phyloP scores from a whole-genome alignment of 2,888 invertebrate genomes.

The Cryptops parisi region DNA sequence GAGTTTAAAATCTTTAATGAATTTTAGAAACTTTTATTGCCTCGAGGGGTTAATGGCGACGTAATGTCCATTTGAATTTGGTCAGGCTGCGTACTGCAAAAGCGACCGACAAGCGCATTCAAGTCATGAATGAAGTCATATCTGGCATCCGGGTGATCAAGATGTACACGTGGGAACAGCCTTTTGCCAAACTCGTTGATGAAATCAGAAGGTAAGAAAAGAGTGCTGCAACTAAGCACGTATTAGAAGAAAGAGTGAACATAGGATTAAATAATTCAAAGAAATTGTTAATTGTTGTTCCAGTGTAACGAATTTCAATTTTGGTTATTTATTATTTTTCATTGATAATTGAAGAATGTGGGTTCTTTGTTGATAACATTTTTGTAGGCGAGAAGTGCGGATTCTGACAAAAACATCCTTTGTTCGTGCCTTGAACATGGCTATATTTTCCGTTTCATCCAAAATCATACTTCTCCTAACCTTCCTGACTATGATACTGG shows the following conservation, averaged over 20 bases:
- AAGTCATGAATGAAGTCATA: conserved; percentile 89
- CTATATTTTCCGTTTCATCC: conserved; percentile 55
- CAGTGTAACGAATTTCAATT: background rate
- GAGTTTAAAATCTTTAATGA: background rate
- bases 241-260: background rate
- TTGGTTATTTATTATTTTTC: conserved; percentile 18
- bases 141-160: conserved; percentile 88
- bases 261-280: background rate
- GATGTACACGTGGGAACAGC: conserved; percentile 92
- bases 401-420: conserved; percentile 48
- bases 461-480: conserved; percentile 69
- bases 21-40: background rate
- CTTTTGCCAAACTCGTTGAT: conserved; percentile 66
- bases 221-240: too few relatives aligned
- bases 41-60: background rate
- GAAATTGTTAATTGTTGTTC: background rate
- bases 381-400: conserved; percentile 48
- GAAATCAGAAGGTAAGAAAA: conserved; percentile 52
- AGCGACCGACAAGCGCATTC: conserved; percentile 75
- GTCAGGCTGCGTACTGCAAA: conserved; percentile 59
- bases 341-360: too few relatives aligned
- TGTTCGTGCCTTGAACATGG: conserved; percentile 43
- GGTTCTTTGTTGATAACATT: background rate
- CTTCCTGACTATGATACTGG: conserved; percentile 55
- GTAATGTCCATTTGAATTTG: background rate